Evolutionary conservation across 2,113 vertebrate species (phyloP).

Genomic region (Climacteris rufus): DNA sequence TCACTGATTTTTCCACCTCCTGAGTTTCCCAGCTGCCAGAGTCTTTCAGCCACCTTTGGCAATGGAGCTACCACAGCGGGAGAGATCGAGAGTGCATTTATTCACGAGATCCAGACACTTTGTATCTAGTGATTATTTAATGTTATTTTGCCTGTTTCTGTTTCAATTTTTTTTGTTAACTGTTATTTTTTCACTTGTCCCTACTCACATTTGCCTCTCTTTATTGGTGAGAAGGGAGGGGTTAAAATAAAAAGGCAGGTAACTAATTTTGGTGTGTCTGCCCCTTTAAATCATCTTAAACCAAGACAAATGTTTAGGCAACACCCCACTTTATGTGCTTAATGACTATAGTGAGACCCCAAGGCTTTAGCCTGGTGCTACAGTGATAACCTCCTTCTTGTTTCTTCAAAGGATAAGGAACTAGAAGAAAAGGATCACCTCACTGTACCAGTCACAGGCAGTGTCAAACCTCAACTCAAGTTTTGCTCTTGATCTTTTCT

Average conservation of each 20-base stretch:
- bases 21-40: rapidly evolving
- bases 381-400: not conserved
- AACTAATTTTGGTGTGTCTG: rapidly evolving
- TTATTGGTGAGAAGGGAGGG: not conserved
- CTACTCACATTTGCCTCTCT: not conserved
- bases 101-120: not conserved
- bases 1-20: not conserved
- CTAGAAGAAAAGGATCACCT: not conserved
- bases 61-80: not conserved
- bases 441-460: not conserved
- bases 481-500: not conserved
- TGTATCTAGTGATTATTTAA: not conserved
- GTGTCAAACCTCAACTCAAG: not conserved
- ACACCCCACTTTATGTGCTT: not conserved
- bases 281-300: not conserved
- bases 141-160: not conserved
- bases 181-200: not conserved
- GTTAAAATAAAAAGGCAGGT: not conserved
- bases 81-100: not conserved
- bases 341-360: not conserved
- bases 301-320: not conserved
- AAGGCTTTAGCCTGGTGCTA: not conserved
- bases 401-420: not conserved
- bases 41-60: rapidly evolving
- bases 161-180: not conserved